phyloP scores from a whole-genome alignment of 2,113 vertebrate genomes.

The Hystrix cristata region DNA sequence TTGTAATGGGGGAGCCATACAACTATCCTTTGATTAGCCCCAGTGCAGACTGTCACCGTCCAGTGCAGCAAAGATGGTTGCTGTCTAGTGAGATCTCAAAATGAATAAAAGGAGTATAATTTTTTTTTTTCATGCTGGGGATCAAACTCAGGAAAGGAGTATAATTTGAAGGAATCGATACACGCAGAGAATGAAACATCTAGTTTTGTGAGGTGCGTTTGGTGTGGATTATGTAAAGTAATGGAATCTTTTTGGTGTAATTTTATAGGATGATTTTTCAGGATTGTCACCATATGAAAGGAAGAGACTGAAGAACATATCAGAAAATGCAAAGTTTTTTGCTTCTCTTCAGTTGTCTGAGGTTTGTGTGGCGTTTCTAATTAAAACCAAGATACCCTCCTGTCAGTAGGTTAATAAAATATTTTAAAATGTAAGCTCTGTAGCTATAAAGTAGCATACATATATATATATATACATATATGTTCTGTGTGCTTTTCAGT shows the following conservation, averaged over 20 bases:
- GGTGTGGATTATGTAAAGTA: not conserved
- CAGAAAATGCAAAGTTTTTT: slow-evolving; percentile 90
- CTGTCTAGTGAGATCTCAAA: not conserved
- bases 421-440: slow-evolving; percentile 52
- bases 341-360: slow-evolving; percentile 88
- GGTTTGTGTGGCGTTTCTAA: slow-evolving; percentile 82
- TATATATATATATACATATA: not conserved
- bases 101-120: not conserved
- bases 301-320: slow-evolving; percentile 90
- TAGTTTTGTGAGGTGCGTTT: slow-evolving; percentile 29
- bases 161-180: slow-evolving; percentile 19
- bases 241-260: slow-evolving; percentile 61
- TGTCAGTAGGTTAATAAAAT: slow-evolving; percentile 33
- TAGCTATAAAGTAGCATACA: slow-evolving; percentile 35
- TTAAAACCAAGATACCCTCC: not conserved
- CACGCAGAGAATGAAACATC: not conserved
- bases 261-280: slow-evolving; percentile 78
- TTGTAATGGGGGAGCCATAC: not conserved
- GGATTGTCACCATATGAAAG: slow-evolving; percentile 87
- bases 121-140: not conserved
- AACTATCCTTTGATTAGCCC: slow-evolving; percentile 6
- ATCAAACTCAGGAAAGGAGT: not conserved
- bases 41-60: not conserved
- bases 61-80: not conserved
- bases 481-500: slow-evolving; percentile 83